Percentiles rank a stretch among this genome's conserved stretches.
These are phyloP conservation scores for Lota lota DNA, from an alignment of 2,113 vertebrate genomes.

Conservation along the genomic window DNA sequence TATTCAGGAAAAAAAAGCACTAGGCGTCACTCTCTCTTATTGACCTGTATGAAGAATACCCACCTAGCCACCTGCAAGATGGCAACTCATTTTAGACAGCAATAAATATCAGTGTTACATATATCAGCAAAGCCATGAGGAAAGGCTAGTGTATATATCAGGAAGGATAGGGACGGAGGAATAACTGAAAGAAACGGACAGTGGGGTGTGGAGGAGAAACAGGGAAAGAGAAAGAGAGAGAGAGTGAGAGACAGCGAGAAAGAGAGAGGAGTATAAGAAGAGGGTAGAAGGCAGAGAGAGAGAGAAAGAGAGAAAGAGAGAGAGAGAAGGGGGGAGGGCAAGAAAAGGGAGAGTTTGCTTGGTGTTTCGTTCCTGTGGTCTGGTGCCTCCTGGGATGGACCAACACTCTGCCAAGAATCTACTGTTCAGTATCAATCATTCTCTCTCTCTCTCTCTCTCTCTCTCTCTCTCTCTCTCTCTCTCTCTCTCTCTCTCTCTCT, in stretches of 20 bases:
- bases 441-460: conserved; percentile 20
- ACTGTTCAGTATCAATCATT: conserved; percentile 69
- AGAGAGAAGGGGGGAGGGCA: not conserved
- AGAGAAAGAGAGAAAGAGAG: too few species aligned
- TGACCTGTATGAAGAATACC: conserved; percentile 64
- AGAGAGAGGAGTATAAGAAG: too few species aligned
- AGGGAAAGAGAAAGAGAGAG: conserved; percentile 15
- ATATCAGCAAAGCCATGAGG: conserved; percentile 63
- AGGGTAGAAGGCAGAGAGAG: too few species aligned
- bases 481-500: too few species aligned
- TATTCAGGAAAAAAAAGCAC: conserved; percentile 54
- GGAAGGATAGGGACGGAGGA: conserved; percentile 22
- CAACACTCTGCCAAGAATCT: conserved; percentile 63
- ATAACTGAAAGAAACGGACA: conserved; percentile 37
- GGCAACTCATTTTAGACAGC: conserved; percentile 57
- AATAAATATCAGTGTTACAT: conserved; percentile 72
- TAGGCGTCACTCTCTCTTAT: conserved; percentile 52
- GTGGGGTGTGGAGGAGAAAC: conserved; percentile 30
- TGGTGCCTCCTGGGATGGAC: conserved; percentile 60
- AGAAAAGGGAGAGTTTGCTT: conserved; percentile 43
- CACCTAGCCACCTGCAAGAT: conserved; percentile 49
- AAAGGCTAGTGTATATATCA: conserved; percentile 17
- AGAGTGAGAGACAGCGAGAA: conserved; percentile 9
- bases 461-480: too few species aligned
- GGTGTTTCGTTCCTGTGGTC: conserved; percentile 57